These are phyloP conservation scores for Cyclophora punctaria DNA, from an alignment of 2,888 invertebrate genomes.

Conservation along the genomic window DNA sequence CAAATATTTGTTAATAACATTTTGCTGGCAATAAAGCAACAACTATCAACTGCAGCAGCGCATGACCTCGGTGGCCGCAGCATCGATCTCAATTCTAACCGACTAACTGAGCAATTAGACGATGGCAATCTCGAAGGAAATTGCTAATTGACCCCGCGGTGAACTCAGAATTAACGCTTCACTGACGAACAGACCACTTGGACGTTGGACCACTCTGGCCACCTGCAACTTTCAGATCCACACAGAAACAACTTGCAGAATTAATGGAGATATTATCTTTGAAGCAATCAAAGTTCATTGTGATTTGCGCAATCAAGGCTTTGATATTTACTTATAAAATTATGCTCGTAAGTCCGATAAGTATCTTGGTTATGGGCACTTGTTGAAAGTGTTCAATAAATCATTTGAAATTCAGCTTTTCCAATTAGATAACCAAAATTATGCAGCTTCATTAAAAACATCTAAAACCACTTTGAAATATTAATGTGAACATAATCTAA, in stretches of 20 bases:
- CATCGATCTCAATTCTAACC: constrained; percentile 27
- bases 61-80: constrained; percentile 11
- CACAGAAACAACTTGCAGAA: background rate
- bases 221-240: constrained; percentile 1
- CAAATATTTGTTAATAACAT: too few species aligned
- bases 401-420: too few species aligned
- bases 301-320: too few species aligned
- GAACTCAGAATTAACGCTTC: constrained; percentile 56
- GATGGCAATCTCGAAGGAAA: constrained; percentile 66
- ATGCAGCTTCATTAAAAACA: too few species aligned
- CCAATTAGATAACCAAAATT: too few species aligned
- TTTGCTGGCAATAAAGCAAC: background rate
- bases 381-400: too few species aligned
- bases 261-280: background rate
- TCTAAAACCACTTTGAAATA: too few species aligned
- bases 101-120: constrained; percentile 51
- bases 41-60: background rate
- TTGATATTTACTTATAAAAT: too few species aligned
- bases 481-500: too few species aligned
- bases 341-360: too few species aligned
- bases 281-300: too few species aligned
- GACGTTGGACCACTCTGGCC: background rate
- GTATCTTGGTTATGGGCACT: too few species aligned
- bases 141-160: constrained; percentile 68
- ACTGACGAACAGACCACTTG: background rate